phyloP scores from a whole-genome alignment of 2,113 vertebrate species.

The Syngnathoides biaculeatus region DNA sequence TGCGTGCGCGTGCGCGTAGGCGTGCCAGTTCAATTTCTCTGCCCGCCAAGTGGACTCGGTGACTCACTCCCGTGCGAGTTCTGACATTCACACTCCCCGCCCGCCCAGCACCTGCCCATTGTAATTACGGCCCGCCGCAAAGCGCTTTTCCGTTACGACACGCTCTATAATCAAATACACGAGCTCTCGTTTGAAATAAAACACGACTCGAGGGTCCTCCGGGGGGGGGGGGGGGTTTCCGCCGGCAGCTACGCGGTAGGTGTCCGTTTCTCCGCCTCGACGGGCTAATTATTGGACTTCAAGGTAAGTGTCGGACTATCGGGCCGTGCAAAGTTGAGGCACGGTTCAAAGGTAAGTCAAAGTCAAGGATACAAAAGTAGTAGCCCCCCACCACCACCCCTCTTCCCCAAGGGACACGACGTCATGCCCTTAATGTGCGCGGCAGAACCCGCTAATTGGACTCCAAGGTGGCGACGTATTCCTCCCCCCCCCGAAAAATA shows the following conservation, averaged over 20 bases:
- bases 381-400: too few relatives aligned
- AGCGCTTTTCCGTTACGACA: neutral
- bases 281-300: neutral
- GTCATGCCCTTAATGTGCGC: neutral
- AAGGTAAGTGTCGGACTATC: neutral
- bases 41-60: neutral
- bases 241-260: neutral
- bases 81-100: conserved; percentile 7
- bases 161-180: neutral
- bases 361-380: conserved; percentile 1
- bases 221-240: too few relatives aligned
- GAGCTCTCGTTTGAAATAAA: neutral
- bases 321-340: neutral
- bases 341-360: conserved; percentile 2
- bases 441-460: neutral
- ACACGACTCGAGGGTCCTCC: neutral
- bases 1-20: neutral
- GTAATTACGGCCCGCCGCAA: conserved; percentile 1
- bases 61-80: neutral
- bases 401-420: neutral
- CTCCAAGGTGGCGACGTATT: neutral
- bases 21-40: neutral
- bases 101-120: neutral
- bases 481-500: neutral
- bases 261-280: neutral